phyloP scores from a whole-genome alignment of 92 coral and sea anemone genomes.

The Palythoa caribaeorum region DNA sequence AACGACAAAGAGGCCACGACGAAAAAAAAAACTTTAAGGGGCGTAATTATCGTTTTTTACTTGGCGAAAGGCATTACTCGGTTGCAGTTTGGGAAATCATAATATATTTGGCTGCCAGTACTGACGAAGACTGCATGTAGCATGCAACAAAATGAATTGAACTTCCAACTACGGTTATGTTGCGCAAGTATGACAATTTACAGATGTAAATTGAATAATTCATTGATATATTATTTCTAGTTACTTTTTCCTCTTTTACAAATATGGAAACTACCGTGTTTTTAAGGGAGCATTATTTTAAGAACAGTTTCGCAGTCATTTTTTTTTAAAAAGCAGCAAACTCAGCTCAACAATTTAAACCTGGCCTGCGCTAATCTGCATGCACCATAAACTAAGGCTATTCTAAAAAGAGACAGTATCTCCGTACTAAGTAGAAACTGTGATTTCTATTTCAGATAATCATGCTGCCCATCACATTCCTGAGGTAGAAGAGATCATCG shows the following conservation, averaged over 20 bases:
- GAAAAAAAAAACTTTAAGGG: background rate
- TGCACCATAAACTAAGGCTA: background rate
- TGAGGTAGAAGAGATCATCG: constrained; percentile 23
- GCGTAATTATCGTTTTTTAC: background rate
- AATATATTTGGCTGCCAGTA: background rate
- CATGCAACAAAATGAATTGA: background rate
- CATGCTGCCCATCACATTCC: constrained; percentile 47
- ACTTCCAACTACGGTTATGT: background rate
- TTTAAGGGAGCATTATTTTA: no score
- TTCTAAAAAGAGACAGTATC: background rate
- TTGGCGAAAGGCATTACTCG: background rate
- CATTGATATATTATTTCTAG: background rate
- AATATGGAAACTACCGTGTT: background rate
- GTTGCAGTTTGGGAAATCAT: background rate
- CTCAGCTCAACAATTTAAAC: background rate
- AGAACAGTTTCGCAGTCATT: background rate
- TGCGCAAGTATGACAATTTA: background rate
- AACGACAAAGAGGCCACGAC: background rate
- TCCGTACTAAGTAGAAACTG: constrained; percentile 14
- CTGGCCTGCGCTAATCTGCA: background rate
- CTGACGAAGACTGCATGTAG: background rate
- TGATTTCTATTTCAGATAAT: constrained; percentile 19
- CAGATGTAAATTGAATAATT: background rate
- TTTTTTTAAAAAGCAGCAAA: background rate
- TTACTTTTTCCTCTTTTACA: background rate